Evolutionary conservation across 2,113 vertebrate species (phyloP).

Genomic region (Ceyx melanurus): DNA sequence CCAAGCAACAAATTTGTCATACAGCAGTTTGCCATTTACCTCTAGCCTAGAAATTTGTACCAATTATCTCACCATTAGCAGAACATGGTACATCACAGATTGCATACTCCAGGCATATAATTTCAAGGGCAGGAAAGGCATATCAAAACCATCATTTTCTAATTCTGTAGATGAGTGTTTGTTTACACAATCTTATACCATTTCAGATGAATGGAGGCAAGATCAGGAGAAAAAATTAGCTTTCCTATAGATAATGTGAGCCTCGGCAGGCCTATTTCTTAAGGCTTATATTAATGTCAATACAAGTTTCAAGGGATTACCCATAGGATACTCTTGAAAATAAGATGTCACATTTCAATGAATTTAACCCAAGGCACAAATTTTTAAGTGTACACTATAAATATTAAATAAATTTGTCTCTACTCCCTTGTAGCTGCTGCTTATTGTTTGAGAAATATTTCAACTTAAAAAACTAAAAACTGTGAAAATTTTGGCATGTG

Average conservation of each 20-base stretch:
- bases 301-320: conserved; percentile 63
- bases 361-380: conserved; percentile 72
- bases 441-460: conserved; percentile 75
- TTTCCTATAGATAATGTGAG: conserved; percentile 57
- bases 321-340: conserved; percentile 67
- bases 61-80: conserved; percentile 53
- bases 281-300: conserved; percentile 73
- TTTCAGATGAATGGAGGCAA: conserved; percentile 44
- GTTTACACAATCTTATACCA: conserved; percentile 51
- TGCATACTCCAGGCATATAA: conserved; percentile 22
- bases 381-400: conserved; percentile 67
- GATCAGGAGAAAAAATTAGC: conserved; percentile 27
- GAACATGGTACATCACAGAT: conserved; percentile 49
- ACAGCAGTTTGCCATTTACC: conserved; percentile 33
- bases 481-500: conserved; percentile 79
- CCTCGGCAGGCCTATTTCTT: conserved; percentile 61
- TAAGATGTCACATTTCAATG: conserved; percentile 70
- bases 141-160: conserved; percentile 43
- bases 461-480: conserved; percentile 71
- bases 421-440: conserved; percentile 62
- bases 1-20: conserved; percentile 25
- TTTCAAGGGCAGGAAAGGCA: conserved; percentile 56
- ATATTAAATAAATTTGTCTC: conserved; percentile 73
- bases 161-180: conserved; percentile 64
- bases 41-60: conserved; percentile 51